Evolutionary conservation across 2,888 invertebrate genomes (phyloP), one percentile per base, ranked within the genome.

Genomic region (Cryptocephalus moraei): DNA sequence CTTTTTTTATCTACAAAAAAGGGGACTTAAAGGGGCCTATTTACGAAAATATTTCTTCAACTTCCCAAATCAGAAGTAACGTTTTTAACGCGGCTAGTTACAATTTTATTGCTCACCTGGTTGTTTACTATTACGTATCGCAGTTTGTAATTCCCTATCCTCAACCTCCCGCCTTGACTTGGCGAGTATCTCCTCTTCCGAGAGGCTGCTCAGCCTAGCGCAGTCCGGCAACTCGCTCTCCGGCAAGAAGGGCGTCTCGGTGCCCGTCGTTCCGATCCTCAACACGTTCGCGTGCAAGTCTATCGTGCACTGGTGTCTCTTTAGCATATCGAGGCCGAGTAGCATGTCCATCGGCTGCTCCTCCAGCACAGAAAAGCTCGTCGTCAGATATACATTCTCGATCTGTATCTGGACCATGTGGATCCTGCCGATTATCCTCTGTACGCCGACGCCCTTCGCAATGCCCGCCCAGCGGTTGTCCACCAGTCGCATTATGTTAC

Each of bases 291-390:
- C 78, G 66, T 88, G 87, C 59, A 99, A 73, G 70, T 97, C 95
- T 59, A 96, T 93, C 58, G 84, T 85, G 70, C 95, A 96, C 82
- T 94, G 95, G 77, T 97, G 96, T 60, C 96, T 75, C 72, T 91
- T 93, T 0, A 99, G 76, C 94, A 97, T 96, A 65, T 99, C 97
- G 46, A 99, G 75, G 0, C 99, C 99, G 10, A 99, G 76, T 48
- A 99, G 73, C 92, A 99, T 94, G 64, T 99, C 97, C 93, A 97
- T 95, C 1, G 93, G 90, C 68, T 97, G 96, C 60, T 96, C 89
- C 65, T 94, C 91, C 41, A 99, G 77, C 36, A 99, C 93, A 32
- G 94, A 93, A 72, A 99, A 97, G 38, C 95, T 95, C 3, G 95
- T 93, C 1, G 93, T 91, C 39, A 99, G 77, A 69, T 90, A 94